Conservation (phyloP, 2,113 vertebrate genomes). For the Girardinichthys multiradiatus region DNA sequence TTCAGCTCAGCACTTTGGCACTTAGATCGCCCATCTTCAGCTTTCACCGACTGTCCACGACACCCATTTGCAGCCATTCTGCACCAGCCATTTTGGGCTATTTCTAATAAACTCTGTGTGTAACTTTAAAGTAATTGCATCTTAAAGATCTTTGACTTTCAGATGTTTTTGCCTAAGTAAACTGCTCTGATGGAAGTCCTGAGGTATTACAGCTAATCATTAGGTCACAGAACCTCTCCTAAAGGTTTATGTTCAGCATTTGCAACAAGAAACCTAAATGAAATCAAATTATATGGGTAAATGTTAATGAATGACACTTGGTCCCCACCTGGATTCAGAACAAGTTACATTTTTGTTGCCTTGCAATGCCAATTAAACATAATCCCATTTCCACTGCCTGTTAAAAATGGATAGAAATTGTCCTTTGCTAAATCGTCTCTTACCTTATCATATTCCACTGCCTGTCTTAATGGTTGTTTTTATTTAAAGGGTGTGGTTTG, state of each 20-base stretch:
- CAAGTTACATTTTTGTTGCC: background rate
- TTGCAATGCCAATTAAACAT: background rate
- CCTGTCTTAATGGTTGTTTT: background rate
- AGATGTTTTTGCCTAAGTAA: background rate
- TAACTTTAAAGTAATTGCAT: conserved; percentile 5
- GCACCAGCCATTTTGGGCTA: conserved; percentile 55
- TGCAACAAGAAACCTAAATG: background rate
- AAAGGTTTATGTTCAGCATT: background rate
- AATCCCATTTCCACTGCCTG: background rate
- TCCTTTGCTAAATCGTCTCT: background rate
- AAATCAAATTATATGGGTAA: background rate
- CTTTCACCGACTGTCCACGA: conserved; percentile 40
- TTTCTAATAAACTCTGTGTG: conserved; percentile 17
- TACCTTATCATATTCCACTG: background rate
- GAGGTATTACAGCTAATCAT: background rate
- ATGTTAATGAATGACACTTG: background rate
- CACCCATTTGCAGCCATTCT: conserved; percentile 52
- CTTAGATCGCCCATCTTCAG: conserved; percentile 68
- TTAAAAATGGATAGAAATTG: background rate
- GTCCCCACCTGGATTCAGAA: background rate
- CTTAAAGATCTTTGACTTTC: conserved; percentile 3
- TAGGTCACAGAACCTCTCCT: background rate
- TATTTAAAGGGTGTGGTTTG: background rate
- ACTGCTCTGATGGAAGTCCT: background rate
- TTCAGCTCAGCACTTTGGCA: conserved; percentile 57